Percentiles rank a stretch among this genome's conserved stretches.
These are phyloP conservation scores for Clostera curtula DNA, from an alignment of 2,888 invertebrate genomes.

Conservation along the genomic window DNA sequence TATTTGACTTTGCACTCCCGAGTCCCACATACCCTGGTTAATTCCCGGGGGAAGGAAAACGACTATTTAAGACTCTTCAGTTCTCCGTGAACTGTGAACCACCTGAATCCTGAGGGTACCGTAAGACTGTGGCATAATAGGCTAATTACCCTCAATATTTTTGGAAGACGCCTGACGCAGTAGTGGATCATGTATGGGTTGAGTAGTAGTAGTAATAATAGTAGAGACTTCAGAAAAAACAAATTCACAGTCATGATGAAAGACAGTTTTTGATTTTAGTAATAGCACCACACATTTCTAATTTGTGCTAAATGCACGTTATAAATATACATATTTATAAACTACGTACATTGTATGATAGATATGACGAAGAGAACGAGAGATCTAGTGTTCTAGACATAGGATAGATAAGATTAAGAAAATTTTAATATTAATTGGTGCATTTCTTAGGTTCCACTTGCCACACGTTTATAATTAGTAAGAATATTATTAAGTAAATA, in stretches of 20 bases:
- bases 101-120: too few relatives aligned
- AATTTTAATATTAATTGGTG: conserved; percentile 20
- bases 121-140: too few relatives aligned
- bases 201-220: not conserved
- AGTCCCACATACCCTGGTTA: too few relatives aligned
- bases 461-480: too few relatives aligned
- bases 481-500: too few relatives aligned
- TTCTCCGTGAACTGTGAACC: too few relatives aligned
- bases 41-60: too few relatives aligned
- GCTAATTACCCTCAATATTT: too few relatives aligned
- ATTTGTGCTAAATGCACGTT: conserved; percentile 22
- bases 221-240: not conserved
- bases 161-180: too few relatives aligned
- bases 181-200: too few relatives aligned
- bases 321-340: conserved; percentile 10
- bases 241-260: conserved; percentile 1
- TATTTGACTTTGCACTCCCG: too few relatives aligned
- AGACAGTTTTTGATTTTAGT: conserved; percentile 23
- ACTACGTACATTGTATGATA: conserved; percentile 20
- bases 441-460: conserved; percentile 17
- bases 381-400: conserved; percentile 25
- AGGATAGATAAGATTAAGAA: conserved; percentile 24
- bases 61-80: too few relatives aligned
- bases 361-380: conserved; percentile 38
- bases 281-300: conserved; percentile 59